A percentile compares a stretch with the other conserved stretches of the same genome.
phyloP scores from a whole-genome alignment of 2,888 invertebrate genomes.

The Prosopocoilus inquinatus region DNA sequence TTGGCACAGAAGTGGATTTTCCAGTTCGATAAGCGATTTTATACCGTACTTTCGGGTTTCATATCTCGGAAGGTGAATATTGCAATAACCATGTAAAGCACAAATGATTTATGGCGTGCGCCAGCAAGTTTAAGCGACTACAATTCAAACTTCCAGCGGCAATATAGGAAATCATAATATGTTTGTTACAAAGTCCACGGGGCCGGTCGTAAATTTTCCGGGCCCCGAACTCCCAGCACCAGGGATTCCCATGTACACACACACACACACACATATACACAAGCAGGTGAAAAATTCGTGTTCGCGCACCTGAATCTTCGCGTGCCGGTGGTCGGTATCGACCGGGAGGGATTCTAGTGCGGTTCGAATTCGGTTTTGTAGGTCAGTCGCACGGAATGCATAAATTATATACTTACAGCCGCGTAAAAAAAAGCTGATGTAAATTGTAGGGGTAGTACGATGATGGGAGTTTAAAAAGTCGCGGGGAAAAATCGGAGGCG shows the following conservation, averaged over 20 bases:
- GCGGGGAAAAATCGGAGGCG: conserved; percentile 28
- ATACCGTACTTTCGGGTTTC: neutral
- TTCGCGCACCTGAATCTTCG: conserved; percentile 13
- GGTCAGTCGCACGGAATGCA: conserved; percentile 11
- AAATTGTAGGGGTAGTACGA: neutral
- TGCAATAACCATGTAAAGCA: no score
- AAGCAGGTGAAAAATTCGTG: neutral
- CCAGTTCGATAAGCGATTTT: no score
- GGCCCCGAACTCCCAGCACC: neutral
- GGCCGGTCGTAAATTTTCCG: no score
- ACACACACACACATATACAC: neutral
- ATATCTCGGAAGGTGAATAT: neutral
- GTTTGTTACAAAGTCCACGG: no score
- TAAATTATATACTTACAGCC: conserved; percentile 8
- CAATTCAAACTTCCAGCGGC: no score
- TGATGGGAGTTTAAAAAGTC: conserved; percentile 11
- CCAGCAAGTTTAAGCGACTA: no score
- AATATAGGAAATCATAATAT: no score
- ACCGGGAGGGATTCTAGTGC: conserved; percentile 17
- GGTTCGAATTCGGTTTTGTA: conserved; percentile 11
- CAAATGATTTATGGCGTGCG: no score
- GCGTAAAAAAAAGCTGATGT: neutral
- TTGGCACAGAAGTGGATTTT: no score
- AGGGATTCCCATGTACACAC: neutral
- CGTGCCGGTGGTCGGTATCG: conserved; percentile 26